Base-by-base conservation (phyloP, 1,140 invertebrate genomes). In the Lepidotrigona ventralis region DNA sequence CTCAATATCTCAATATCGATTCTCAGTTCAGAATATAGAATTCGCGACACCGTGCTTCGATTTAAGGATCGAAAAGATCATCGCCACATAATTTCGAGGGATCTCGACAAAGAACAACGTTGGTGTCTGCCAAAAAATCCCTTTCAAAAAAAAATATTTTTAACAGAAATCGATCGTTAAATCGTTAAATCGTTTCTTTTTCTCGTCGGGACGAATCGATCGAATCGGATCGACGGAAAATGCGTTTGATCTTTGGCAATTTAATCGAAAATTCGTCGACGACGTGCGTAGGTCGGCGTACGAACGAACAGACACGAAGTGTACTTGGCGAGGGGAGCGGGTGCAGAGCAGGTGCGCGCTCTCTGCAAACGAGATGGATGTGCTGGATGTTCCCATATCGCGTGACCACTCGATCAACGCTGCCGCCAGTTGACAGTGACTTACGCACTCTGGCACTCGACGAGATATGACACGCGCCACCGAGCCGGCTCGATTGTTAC, bases 381-480 rank as follows among this genome's bases (percentile, higher is more conserved):
- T 81, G 88, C 88, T 91, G 91, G 90, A 90, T 91, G 91, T 90
- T 90, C 78, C 89, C 90, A 85, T 91, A 91, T 93, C 91, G 90
- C 91, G 84, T 90, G 90, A 90, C 91, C 91, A 94, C 93, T 93
- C 92, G 92, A 93, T 93, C 93, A 93, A 93, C 92, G 90, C 91
- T 90, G 79, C 90, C 90, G 88, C 89, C 85, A 78, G 90, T 89
- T 88, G 90, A 92, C 88, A 92, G 90, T 92, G 92, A 92, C 92
- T 92, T 92, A 91, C 91, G 90, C 91, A 90, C 89, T 88, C 88
- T 82, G 86, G 74, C 85, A 87, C 88, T 89, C 89, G 88, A 89
- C 85, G 87, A 90, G 89, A 90, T 90, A 90, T 90, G 89, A 90
- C 89, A 88, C 86, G 89, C 89, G 88, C 89, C 83, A 85, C 75